A percentile compares a stretch with the other conserved stretches of the same genome.
Conservation (phyloP, 2,113 vertebrate genomes). For the Trochalopteron elliotii region DNA sequence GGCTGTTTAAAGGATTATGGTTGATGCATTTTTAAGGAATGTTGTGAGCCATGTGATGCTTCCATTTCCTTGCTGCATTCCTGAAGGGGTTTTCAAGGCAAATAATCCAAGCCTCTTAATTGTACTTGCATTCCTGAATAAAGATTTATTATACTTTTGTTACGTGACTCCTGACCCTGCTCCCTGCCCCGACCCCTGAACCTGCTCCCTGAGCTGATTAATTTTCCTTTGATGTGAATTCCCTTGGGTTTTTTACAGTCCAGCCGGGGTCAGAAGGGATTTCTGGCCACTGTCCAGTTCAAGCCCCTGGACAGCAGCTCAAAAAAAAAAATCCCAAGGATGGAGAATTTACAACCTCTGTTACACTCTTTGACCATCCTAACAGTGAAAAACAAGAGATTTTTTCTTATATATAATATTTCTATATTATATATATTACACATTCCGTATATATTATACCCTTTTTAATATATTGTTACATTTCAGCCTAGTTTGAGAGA, state of each 20-base stretch:
- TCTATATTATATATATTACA: not conserved
- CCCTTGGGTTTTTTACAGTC: not conserved
- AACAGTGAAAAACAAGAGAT: not conserved
- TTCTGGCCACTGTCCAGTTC: not conserved
- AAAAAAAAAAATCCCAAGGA: not conserved
- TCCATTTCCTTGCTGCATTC: not conserved
- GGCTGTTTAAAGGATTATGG: not conserved
- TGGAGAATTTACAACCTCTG: not conserved
- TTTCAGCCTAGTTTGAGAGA: not conserved
- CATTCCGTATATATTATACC: not conserved
- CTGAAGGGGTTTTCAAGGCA: not conserved
- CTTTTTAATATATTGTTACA: not conserved
- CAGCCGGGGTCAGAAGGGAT: not conserved
- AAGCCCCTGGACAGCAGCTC: not conserved
- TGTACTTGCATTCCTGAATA: conserved; percentile 42
- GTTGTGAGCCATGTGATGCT: not conserved
- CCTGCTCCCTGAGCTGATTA: not conserved
- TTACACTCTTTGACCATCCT: not conserved
- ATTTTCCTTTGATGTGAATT: not conserved
- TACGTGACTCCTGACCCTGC: not conserved
- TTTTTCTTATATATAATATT: not conserved
- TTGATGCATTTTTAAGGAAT: not conserved
- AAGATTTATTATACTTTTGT: not conserved
- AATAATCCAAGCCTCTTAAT: not conserved
- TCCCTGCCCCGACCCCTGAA: not conserved